A percentile compares a stretch with the other conserved stretches of the same genome.
Evolutionary conservation across 2,113 vertebrate genomes (phyloP).

Genomic region (Podarcis muralis): DNA sequence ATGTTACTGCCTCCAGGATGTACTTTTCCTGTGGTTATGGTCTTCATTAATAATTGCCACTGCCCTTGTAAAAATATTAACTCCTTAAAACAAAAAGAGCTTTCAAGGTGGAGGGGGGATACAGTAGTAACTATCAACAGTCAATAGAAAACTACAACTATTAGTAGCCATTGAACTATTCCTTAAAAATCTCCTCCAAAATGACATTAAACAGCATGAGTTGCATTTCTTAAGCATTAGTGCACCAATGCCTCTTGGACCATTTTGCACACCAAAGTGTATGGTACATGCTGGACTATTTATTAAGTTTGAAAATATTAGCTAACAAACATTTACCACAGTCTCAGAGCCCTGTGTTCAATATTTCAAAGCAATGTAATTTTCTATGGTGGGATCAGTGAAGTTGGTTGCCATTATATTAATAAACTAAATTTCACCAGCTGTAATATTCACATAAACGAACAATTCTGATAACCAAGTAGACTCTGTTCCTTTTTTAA

Average conservation of each 20-base stretch:
- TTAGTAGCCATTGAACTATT: neutral
- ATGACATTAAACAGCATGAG: slow-evolving; percentile 15
- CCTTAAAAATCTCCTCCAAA: slow-evolving; percentile 34
- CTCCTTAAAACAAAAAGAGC: neutral
- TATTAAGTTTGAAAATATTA: neutral
- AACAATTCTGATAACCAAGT: slow-evolving; percentile 30
- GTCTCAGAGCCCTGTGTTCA: neutral
- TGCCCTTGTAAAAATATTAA: slow-evolving; percentile 18
- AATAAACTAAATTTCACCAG: slow-evolving; percentile 17
- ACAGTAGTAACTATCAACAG: neutral
- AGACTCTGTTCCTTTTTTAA: neutral
- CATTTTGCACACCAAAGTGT: slow-evolving; percentile 20
- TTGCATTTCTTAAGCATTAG: slow-evolving; percentile 3
- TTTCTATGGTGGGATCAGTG: neutral
- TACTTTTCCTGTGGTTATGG: slow-evolving; percentile 7
- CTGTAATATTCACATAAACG: slow-evolving; percentile 6
- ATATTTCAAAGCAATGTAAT: slow-evolving; percentile 22
- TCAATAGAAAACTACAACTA: neutral
- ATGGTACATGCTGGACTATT: neutral
- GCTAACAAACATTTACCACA: neutral
- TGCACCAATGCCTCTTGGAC: neutral
- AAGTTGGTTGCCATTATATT: neutral
- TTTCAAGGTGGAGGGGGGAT: neutral
- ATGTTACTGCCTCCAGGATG: neutral
- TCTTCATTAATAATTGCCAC: slow-evolving; percentile 24